Base-by-base conservation (phyloP, 2,888 invertebrate genomes). In the Lottia gigantea region DNA sequence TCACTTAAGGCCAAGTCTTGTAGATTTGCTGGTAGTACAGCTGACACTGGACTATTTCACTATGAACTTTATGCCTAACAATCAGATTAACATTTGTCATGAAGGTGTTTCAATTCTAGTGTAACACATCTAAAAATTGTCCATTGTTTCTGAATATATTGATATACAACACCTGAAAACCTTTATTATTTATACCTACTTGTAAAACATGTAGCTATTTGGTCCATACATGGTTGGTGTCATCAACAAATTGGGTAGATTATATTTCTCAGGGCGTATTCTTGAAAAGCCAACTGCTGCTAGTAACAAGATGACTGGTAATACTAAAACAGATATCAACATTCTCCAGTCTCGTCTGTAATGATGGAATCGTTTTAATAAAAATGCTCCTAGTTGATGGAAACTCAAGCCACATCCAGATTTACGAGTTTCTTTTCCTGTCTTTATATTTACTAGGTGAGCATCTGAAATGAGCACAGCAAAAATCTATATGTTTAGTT, bases 321-420 rank as follows among this genome's bases (percentile, higher is more conserved):
- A 78, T n/a, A 89, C 40, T 14, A 89, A 70, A 25, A 84, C 76
- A 2, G 86, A 81, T 26, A 88, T n/a, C 45, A 85, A 76, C 71
- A 84, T 81, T 46, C 84, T 77, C 86, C 86, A 86, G 78, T 88
- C 83, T 31, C 88, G 78, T 4, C 82, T 78, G 70, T 87, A 86
- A 79, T 89, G 89, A 72, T 86, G 83, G 71, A 85, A 83, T 0
- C 89, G 81, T 73, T 90, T 89, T 14, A 78, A 71, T 16, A 89
- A 68, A 11, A 90, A 76, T 6, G 87, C 87, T 49, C 68, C 66
- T 61, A 82, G 80, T 71, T 84, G 84, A n/a, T 73, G 68, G 46
- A 76, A 66, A 47, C 75, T 77, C 63, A 79, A 74, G 19, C 75
- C 72, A 46, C 67, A 61, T 11, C 79, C 79, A 66, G 67, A 70